phyloP scores from a whole-genome alignment of 1,140 invertebrate species.

The Hylyphantes graminicola region DNA sequence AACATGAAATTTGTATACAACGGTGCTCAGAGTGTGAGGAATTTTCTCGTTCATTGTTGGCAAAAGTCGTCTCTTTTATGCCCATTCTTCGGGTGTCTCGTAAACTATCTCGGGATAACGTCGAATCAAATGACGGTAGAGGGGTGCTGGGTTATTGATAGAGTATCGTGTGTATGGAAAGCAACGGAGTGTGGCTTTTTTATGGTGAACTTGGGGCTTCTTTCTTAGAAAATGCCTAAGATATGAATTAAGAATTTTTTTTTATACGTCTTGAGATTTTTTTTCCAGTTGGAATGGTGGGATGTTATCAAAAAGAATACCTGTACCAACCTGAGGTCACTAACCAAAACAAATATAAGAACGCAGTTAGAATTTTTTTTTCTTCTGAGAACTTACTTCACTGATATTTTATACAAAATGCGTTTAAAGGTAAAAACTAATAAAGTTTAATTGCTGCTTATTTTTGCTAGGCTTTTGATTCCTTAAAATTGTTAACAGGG shows the following conservation, averaged over 20 bases:
- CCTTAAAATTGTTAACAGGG: too few relatives aligned
- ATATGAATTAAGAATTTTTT: neutral
- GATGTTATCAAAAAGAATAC: too few relatives aligned
- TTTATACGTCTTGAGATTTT: neutral
- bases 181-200: constrained; percentile 16
- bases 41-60: neutral
- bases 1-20: neutral
- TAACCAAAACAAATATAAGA: too few relatives aligned
- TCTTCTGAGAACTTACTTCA: too few relatives aligned
- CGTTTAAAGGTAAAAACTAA: too few relatives aligned
- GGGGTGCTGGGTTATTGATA: constrained; percentile 10
- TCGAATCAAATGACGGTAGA: neutral
- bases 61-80: constrained; percentile 15
- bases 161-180: constrained; percentile 24
- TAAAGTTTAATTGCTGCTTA: too few relatives aligned
- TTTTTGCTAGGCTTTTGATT: too few relatives aligned
- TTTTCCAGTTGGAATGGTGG: neutral
- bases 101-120: constrained; percentile 28
- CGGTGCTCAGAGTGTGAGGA: neutral
- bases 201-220: neutral
- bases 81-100: constrained; percentile 37
- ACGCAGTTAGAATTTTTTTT: too few relatives aligned
- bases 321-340: too few relatives aligned
- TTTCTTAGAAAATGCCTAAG: too few relatives aligned
- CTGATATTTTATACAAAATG: too few relatives aligned